phyloP scores from a whole-genome alignment of 2,797 vertebrate genomes.

The Enteromius treurensis region DNA sequence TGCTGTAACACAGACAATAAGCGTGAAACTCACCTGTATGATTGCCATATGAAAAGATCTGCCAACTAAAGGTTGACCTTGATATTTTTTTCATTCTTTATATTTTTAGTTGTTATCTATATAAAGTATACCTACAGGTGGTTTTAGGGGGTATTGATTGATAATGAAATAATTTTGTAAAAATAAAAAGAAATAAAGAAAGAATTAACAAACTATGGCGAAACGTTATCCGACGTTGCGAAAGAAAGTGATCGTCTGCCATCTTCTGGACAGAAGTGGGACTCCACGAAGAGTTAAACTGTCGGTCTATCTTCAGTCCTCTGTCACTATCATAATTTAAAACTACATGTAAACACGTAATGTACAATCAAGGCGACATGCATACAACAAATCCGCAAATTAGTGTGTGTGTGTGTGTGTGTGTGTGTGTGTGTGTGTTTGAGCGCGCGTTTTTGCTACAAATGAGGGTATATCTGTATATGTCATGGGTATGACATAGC shows the following conservation, averaged over 20 bases:
- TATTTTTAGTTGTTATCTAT: background rate
- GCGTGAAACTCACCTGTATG: background rate
- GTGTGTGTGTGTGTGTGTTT: too few species aligned
- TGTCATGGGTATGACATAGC: too few species aligned
- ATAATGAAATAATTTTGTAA: background rate
- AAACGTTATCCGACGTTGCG: background rate
- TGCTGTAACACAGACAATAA: background rate
- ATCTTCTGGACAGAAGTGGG: constrained; percentile 13
- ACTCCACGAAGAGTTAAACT: background rate
- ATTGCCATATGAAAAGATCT: background rate
- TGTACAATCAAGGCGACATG: background rate
- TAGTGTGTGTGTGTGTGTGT: background rate
- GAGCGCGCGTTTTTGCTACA: too few species aligned
- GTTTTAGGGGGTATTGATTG: background rate
- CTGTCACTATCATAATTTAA: background rate
- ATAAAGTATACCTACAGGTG: background rate
- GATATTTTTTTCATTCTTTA: background rate
- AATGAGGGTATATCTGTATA: too few species aligned
- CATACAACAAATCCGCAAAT: background rate
- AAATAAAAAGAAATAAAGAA: background rate
- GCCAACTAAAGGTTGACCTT: background rate
- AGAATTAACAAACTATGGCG: background rate
- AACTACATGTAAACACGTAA: background rate
- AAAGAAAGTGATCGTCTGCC: background rate
- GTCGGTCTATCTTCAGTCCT: background rate